Evolutionary conservation across 1,140 invertebrate species (phyloP).

Genomic region (Drosophila obscura): DNA sequence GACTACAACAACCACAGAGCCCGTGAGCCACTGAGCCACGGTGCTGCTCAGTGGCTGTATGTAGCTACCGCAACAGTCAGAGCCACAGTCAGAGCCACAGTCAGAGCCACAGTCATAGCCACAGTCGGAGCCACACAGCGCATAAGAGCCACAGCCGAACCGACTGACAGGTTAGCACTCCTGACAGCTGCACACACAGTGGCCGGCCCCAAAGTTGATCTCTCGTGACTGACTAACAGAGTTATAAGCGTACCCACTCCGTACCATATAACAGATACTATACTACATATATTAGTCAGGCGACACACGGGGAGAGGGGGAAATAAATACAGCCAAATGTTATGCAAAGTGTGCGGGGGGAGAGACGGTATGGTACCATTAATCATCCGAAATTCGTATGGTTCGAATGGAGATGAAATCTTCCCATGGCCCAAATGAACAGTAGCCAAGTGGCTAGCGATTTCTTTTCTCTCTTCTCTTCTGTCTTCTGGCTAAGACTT

Average conservation of each 20-base stretch:
- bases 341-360: slow-evolving; percentile 30
- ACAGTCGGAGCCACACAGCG: not conserved
- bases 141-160: not conserved
- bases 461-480: slow-evolving; percentile 29
- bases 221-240: slow-evolving; percentile 37
- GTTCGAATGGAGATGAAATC: slow-evolving; percentile 15
- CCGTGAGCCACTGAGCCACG: no score
- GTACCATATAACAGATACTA: not conserved
- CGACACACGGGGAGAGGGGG: not conserved
- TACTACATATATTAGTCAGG: slow-evolving; percentile 44
- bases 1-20: slow-evolving; percentile 14
- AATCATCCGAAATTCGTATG: slow-evolving; percentile 28
- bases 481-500: slow-evolving; percentile 3
- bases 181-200: slow-evolving; percentile 71
- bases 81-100: not conserved
- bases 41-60: not conserved
- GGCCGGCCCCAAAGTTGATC: slow-evolving; percentile 23
- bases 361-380: slow-evolving; percentile 7
- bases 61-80: slow-evolving; percentile 1
- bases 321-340: slow-evolving; percentile 19
- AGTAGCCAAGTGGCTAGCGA: slow-evolving; percentile 59
- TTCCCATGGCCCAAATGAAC: slow-evolving; percentile 77
- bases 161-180: slow-evolving; percentile 66
- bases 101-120: no score
- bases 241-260: slow-evolving; percentile 16